A percentile compares a stretch with the other conserved stretches of the same genome.
phyloP scores from a whole-genome alignment of 2,888 invertebrate species.

The Drosophila anceps region DNA sequence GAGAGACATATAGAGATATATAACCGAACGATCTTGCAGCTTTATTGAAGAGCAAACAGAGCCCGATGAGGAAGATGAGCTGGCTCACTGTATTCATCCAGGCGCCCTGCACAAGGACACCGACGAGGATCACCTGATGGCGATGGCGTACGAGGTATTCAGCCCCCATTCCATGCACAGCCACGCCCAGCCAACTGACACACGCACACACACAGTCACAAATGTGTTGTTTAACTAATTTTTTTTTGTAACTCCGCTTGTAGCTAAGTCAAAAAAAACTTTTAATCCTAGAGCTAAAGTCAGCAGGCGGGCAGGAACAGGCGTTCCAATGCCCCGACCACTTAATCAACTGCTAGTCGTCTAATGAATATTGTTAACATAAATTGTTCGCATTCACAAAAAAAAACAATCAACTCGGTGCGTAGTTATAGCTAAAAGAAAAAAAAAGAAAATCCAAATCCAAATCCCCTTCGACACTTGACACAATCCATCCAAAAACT shows the following conservation, averaged over 20 bases:
- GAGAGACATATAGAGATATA: conserved; percentile 16
- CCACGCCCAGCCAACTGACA: conserved; percentile 27
- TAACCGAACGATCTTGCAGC: conserved; percentile 85
- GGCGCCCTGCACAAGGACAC: conserved; percentile 87
- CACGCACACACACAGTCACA: conserved; percentile 24
- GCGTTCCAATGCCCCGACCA: conserved; percentile 18
- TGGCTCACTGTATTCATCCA: conserved; percentile 90
- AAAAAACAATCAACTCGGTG: conserved; percentile 55
- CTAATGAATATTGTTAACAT: conserved; percentile 64
- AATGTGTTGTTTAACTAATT: conserved; percentile 52
- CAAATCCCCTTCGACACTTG: conserved; percentile 2
- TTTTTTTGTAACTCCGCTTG: conserved; percentile 17
- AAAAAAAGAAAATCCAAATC: no score
- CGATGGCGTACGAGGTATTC: conserved; percentile 88
- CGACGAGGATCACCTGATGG: conserved; percentile 89
- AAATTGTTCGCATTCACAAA: conserved; percentile 36
- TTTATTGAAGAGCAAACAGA: conserved; percentile 90
- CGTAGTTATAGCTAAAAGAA: conserved; percentile 65
- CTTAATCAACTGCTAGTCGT: conserved; percentile 50
- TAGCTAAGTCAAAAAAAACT: conserved; percentile 19
- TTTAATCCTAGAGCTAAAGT: conserved; percentile 40
- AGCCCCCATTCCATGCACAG: conserved; percentile 42
- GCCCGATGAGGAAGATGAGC: conserved; percentile 87
- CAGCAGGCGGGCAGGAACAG: conserved; percentile 20
- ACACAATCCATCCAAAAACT: conserved; percentile 1